These are phyloP conservation scores for Cryptocephalus moraei DNA, from an alignment of 2,888 invertebrate genomes.

Conservation along the genomic window DNA sequence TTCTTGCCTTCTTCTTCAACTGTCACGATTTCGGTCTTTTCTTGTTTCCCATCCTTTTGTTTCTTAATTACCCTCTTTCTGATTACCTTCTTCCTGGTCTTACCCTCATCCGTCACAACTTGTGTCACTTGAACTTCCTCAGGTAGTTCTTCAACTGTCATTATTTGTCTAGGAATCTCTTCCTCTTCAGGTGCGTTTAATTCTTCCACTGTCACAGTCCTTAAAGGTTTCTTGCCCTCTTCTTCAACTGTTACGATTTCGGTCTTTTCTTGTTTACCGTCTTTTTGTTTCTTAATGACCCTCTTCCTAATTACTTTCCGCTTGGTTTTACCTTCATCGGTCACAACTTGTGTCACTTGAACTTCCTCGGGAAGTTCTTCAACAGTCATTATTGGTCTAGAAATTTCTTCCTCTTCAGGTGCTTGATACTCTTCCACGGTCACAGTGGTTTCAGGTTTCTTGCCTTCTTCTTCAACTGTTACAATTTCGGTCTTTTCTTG, in stretches of 20 bases:
- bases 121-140: slow-evolving; percentile 22
- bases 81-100: slow-evolving; percentile 23
- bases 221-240: slow-evolving; percentile 15
- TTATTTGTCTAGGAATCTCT: slow-evolving; percentile 6
- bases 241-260: slow-evolving; percentile 29
- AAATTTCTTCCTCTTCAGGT: slow-evolving; percentile 16
- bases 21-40: slow-evolving; percentile 24
- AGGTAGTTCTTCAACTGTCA: slow-evolving; percentile 20
- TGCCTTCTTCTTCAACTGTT: slow-evolving; percentile 27
- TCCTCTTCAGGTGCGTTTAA: slow-evolving; percentile 8
- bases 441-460: slow-evolving; percentile 31
- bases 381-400: slow-evolving; percentile 5
- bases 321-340: slow-evolving; percentile 22
- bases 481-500: slow-evolving; percentile 38
- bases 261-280: slow-evolving; percentile 34
- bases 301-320: slow-evolving; percentile 34
- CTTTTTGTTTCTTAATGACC: slow-evolving; percentile 36
- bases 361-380: slow-evolving; percentile 21
- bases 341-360: slow-evolving; percentile 19
- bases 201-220: slow-evolving; percentile 22
- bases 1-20: slow-evolving; percentile 27
- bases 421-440: slow-evolving; percentile 20
- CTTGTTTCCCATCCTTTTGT: slow-evolving; percentile 21
- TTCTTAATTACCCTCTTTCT: slow-evolving; percentile 34
- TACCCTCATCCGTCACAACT: slow-evolving; percentile 24